phyloP scores from a whole-genome alignment of 2,797 vertebrate genomes.

The Brotula barbata region DNA sequence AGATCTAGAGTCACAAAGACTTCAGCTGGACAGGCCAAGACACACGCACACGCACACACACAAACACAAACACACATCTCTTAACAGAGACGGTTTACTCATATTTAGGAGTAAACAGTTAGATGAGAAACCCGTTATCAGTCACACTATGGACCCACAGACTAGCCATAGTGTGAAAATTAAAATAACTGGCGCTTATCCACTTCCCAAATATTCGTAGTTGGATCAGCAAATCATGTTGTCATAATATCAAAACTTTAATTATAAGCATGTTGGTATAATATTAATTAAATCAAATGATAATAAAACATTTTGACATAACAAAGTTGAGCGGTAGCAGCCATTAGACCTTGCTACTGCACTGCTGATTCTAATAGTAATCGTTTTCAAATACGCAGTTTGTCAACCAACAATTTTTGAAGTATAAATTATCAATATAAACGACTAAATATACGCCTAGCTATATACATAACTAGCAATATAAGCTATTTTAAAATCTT shows the following conservation, averaged over 20 bases:
- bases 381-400: too few species aligned
- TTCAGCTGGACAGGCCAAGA: slow-evolving; percentile 49
- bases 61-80: slow-evolving; percentile 30
- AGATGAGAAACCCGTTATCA: slow-evolving; percentile 21
- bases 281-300: too few species aligned
- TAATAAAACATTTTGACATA: too few species aligned
- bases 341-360: too few species aligned
- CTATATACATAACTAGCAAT: too few species aligned
- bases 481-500: too few species aligned
- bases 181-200: neutral
- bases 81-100: slow-evolving; percentile 40
- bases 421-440: too few species aligned
- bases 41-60: too few species aligned
- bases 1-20: slow-evolving; percentile 48
- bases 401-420: too few species aligned
- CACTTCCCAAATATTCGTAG: neutral
- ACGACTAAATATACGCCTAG: too few species aligned
- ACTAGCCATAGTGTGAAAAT: slow-evolving; percentile 4
- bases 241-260: neutral
- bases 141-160: slow-evolving; percentile 18
- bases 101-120: slow-evolving; percentile 35
- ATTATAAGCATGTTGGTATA: slow-evolving; percentile 1
- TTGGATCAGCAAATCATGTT: slow-evolving; percentile 12
- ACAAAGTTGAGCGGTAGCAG: too few species aligned
- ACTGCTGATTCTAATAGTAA: too few species aligned